phyloP scores from a whole-genome alignment of 2,113 vertebrate species.

The Vireo altiloquus region DNA sequence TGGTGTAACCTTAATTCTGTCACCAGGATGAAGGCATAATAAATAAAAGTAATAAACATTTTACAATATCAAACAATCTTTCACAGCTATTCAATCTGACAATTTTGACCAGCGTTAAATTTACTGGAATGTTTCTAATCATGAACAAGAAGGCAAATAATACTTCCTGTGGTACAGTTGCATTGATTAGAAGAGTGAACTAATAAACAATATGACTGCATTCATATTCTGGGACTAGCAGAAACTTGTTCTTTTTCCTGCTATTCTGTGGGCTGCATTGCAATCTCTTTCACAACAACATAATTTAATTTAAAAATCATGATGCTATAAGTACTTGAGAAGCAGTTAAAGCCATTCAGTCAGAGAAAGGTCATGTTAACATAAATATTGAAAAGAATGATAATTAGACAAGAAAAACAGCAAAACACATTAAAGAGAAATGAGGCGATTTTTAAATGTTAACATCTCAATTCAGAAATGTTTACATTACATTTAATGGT shows the following conservation, averaged over 20 bases:
- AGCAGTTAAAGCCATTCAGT: constrained; percentile 62
- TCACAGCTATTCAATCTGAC: not conserved
- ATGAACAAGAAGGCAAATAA: not conserved
- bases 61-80: constrained; percentile 10
- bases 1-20: not conserved
- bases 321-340: constrained; percentile 51
- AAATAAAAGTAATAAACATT: constrained; percentile 18
- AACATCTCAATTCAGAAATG: constrained; percentile 63
- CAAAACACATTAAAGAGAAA: constrained; percentile 67
- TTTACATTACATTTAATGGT: constrained; percentile 58
- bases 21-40: not conserved
- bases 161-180: not conserved
- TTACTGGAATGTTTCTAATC: constrained; percentile 1
- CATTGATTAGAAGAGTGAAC: not conserved
- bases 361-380: constrained; percentile 74
- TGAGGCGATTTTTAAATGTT: constrained; percentile 69
- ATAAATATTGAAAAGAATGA: constrained; percentile 74
- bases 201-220: not conserved
- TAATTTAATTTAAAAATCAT: constrained; percentile 71
- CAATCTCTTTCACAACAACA: not conserved
- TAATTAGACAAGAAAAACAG: constrained; percentile 70
- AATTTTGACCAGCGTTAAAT: not conserved
- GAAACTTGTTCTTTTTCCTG: not conserved
- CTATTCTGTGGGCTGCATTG: not conserved
- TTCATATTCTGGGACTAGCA: not conserved